Percentiles rank a stretch among this genome's conserved stretches.
Conservation (phyloP, 2,888 invertebrate genomes). For the Anthoptus insignis region DNA sequence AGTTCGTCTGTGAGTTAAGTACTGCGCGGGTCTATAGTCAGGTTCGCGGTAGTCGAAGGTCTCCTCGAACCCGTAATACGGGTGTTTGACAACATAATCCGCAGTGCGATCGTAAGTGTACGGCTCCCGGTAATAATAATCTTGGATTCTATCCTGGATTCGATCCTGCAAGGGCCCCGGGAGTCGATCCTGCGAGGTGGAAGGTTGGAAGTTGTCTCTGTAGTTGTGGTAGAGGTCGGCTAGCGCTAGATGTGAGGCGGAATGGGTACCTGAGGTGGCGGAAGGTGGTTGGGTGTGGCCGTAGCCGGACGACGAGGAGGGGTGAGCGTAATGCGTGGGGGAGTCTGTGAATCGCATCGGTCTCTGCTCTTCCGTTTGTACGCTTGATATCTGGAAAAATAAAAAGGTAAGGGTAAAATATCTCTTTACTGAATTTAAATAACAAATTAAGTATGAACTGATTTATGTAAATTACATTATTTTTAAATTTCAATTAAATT, state of each 20-base stretch:
- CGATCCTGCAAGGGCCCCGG: constrained; percentile 57
- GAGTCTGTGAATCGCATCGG: constrained; percentile 92
- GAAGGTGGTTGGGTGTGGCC: constrained; percentile 86
- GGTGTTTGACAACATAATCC: constrained; percentile 78
- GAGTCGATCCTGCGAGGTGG: constrained; percentile 42
- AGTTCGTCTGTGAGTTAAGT: constrained; percentile 90
- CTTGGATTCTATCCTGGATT: constrained; percentile 65
- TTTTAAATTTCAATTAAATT: too few relatives aligned
- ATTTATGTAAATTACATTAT: too few relatives aligned
- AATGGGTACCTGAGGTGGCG: constrained; percentile 90
- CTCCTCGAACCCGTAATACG: constrained; percentile 77
- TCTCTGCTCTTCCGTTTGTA: constrained; percentile 87
- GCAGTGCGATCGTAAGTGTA: constrained; percentile 77
- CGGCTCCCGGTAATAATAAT: constrained; percentile 71
- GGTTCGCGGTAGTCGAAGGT: constrained; percentile 75
- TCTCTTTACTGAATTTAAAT: too few relatives aligned
- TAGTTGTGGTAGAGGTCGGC: constrained; percentile 88
- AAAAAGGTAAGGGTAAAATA: too few relatives aligned
- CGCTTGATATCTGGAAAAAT: constrained; percentile 74
- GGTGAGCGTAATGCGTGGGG: constrained; percentile 89
- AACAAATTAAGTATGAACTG: too few relatives aligned
- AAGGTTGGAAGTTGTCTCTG: constrained; percentile 78
- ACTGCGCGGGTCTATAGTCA: constrained; percentile 70
- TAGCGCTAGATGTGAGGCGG: constrained; percentile 86
- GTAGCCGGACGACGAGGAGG: constrained; percentile 81